phyloP scores from a whole-genome alignment of 2,888 invertebrate genomes.

The Drosophila barbarae region DNA sequence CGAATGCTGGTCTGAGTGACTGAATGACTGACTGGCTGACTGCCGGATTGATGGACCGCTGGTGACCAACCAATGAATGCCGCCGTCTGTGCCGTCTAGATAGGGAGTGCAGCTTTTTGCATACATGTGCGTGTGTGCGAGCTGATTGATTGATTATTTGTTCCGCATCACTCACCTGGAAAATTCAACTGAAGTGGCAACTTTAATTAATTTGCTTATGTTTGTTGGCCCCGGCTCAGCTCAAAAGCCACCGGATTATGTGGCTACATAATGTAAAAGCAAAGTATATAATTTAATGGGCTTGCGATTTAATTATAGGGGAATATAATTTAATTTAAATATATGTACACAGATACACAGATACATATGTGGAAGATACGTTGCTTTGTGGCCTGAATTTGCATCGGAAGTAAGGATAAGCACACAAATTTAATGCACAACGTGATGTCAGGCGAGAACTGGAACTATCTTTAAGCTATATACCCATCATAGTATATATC shows the following conservation, averaged over 20 bases:
- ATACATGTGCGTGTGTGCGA: conserved; percentile 47
- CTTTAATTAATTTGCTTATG: conserved; percentile 76
- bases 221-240: conserved; percentile 41
- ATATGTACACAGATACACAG: conserved; percentile 3
- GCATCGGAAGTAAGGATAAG: conserved; percentile 23
- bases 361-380: background rate
- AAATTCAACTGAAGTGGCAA: conserved; percentile 79
- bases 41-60: conserved; percentile 38
- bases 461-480: background rate
- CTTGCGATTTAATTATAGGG: conserved; percentile 47
- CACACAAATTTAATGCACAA: conserved; percentile 5
- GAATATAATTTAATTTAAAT: conserved; percentile 40
- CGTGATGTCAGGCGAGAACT: conserved; percentile 15
- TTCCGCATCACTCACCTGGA: conserved; percentile 80
- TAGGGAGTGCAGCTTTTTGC: conserved; percentile 60
- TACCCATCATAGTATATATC: conserved; percentile 7
- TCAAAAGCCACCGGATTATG: conserved; percentile 33
- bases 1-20: conserved; percentile 34
- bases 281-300: conserved; percentile 49
- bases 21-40: conserved; percentile 20
- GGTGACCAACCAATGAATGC: conserved; percentile 46
- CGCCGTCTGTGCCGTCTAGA: conserved; percentile 63
- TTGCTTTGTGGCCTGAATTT: conserved; percentile 32
- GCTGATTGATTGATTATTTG: conserved; percentile 79
- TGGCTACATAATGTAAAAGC: conserved; percentile 26